A percentile compares a stretch with the other conserved stretches of the same genome.
phyloP scores from a whole-genome alignment of 2,113 vertebrate genomes.

The Cepphus grylle region DNA sequence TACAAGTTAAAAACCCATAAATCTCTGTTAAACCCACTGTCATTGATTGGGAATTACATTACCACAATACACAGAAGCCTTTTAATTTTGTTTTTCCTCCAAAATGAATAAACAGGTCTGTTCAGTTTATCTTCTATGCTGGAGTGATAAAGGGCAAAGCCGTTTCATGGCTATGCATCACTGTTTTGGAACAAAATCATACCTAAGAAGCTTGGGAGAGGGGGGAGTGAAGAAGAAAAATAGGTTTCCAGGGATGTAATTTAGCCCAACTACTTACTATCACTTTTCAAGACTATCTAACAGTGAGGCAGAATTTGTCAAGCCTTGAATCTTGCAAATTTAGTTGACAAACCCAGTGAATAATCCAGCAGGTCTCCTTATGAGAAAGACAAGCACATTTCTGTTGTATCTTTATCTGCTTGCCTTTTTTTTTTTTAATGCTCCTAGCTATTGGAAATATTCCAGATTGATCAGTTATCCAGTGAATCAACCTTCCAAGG shows the following conservation, averaged over 20 bases:
- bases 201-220: not conserved
- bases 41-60: conserved; percentile 62
- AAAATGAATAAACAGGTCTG: conserved; percentile 47
- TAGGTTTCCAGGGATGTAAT: not conserved
- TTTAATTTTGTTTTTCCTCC: conserved; percentile 61
- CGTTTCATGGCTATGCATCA: conserved; percentile 54
- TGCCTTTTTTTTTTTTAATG: not conserved
- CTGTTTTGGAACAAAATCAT: conserved; percentile 14
- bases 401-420: not conserved
- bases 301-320: not conserved
- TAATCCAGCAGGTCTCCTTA: not conserved
- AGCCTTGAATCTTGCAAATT: not conserved
- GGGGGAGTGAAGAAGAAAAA: not conserved
- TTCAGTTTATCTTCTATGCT: conserved; percentile 13
- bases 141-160: conserved; percentile 39
- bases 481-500: not conserved
- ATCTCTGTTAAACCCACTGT: conserved; percentile 53
- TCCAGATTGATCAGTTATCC: conserved; percentile 11
- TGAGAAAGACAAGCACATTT: not conserved
- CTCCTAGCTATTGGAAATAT: not conserved
- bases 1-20: conserved; percentile 62
- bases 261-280: not conserved
- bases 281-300: not conserved
- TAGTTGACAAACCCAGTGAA: not conserved
- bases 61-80: conserved; percentile 60